These are phyloP conservation scores for Tetranychus piercei DNA, from an alignment of 2,888 invertebrate species.

Conservation along the genomic window DNA sequence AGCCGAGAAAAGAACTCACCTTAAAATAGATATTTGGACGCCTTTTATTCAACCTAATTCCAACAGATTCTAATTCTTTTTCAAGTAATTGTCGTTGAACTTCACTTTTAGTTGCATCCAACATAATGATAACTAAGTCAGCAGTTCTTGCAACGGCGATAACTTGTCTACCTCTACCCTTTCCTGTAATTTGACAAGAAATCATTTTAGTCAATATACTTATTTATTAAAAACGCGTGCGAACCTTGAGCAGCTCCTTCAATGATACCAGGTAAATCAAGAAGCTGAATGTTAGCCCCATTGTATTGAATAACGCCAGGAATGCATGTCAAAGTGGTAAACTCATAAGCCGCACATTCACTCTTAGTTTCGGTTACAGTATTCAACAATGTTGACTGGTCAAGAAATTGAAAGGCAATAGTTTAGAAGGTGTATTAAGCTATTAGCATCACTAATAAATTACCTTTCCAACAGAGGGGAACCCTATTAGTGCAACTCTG, in stretches of 20 bases:
- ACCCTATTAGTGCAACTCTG: conserved; percentile 87
- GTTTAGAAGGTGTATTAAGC: neutral
- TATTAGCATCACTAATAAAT: neutral
- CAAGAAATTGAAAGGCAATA: conserved; percentile 24
- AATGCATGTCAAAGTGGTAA: conserved; percentile 95
- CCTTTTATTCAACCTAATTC: conserved; percentile 79
- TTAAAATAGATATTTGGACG: conserved; percentile 98
- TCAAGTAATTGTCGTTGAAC: conserved; percentile 79
- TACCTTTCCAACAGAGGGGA: conserved; percentile 85
- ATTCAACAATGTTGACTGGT: conserved; percentile 75
- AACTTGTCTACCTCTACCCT: conserved; percentile 68
- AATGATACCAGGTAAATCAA: conserved; percentile 97
- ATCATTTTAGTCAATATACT: neutral
- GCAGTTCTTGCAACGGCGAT: conserved; percentile 97
- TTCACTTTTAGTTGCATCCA: conserved; percentile 95
- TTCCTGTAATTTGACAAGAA: conserved; percentile 39
- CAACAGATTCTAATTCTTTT: conserved; percentile 87
- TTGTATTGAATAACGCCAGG: conserved; percentile 95
- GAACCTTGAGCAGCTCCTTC: conserved; percentile 81
- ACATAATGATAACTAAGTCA: conserved; percentile 94
- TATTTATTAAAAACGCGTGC: neutral
- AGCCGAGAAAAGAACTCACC: conserved; percentile 35
- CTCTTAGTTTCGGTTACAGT: conserved; percentile 89
- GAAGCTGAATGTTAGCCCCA: conserved; percentile 90
- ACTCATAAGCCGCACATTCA: conserved; percentile 93